These are phyloP conservation scores for Drosophila prostipennis DNA, from an alignment of 2,888 invertebrate species.

Conservation along the genomic window DNA sequence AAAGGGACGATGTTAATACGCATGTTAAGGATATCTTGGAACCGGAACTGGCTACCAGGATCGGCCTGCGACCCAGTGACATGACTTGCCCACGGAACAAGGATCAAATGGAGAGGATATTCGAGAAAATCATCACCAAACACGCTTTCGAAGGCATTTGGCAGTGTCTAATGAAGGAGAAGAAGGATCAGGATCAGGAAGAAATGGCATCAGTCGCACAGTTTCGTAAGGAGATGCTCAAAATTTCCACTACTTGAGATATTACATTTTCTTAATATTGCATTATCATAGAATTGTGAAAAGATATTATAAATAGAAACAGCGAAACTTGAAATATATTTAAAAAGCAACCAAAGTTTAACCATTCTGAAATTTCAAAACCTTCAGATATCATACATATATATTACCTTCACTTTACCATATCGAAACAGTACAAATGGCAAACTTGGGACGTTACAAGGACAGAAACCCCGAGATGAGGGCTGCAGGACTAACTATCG, in stretches of 20 bases:
- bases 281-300: background rate
- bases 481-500: constrained; percentile 1
- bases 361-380: background rate
- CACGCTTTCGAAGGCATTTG: constrained; percentile 48
- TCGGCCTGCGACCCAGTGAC: constrained; percentile 70
- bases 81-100: constrained; percentile 62
- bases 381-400: background rate
- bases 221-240: constrained; percentile 7
- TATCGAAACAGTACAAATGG: constrained; percentile 4
- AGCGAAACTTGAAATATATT: too few relatives aligned
- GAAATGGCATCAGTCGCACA: constrained; percentile 29
- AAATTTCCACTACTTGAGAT: background rate
- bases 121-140: constrained; percentile 50
- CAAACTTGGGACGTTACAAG: constrained; percentile 10
- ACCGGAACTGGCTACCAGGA: constrained; percentile 61
- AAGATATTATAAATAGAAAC: background rate
- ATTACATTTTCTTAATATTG: background rate
- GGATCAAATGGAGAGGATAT: constrained; percentile 67
- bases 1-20: constrained; percentile 39
- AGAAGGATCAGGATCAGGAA: constrained; percentile 25
- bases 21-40: constrained; percentile 66
- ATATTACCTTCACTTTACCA: background rate
- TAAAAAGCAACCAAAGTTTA: background rate
- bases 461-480: constrained; percentile 16
- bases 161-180: constrained; percentile 34